Conservation (phyloP, 2,797 vertebrate genomes). For the Fratercula arctica region DNA sequence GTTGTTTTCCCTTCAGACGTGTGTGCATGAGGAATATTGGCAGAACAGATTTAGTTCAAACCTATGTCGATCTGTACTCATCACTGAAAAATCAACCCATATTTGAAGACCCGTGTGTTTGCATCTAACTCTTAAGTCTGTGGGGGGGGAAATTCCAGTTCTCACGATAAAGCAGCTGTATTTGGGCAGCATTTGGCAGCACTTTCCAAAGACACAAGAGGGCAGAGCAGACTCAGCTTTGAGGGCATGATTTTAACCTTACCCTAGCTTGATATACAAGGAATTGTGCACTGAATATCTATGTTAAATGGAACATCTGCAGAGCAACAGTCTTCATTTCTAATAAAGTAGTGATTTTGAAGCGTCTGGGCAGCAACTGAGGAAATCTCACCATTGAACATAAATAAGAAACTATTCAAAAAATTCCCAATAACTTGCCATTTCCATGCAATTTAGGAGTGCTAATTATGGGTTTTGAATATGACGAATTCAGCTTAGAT, state of each 20-base stretch:
- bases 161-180: neutral
- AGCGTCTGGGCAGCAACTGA: neutral
- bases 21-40: neutral
- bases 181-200: neutral
- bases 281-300: neutral
- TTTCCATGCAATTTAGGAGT: neutral
- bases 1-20: neutral
- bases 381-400: neutral
- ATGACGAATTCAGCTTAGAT: neutral
- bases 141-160: neutral
- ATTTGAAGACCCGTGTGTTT: neutral
- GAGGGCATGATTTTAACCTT: neutral
- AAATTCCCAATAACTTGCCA: neutral
- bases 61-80: neutral
- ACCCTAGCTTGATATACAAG: neutral
- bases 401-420: neutral
- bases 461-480: neutral
- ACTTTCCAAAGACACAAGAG: slow-evolving; percentile 52
- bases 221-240: slow-evolving; percentile 48
- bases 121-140: neutral
- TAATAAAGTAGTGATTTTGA: neutral
- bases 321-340: neutral
- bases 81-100: neutral
- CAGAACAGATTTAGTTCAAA: neutral
- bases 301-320: neutral